Evolutionary conservation across 35 echinoderm and acorn worm genomes (phyloP).

Genomic region (Acanthaster planci): DNA sequence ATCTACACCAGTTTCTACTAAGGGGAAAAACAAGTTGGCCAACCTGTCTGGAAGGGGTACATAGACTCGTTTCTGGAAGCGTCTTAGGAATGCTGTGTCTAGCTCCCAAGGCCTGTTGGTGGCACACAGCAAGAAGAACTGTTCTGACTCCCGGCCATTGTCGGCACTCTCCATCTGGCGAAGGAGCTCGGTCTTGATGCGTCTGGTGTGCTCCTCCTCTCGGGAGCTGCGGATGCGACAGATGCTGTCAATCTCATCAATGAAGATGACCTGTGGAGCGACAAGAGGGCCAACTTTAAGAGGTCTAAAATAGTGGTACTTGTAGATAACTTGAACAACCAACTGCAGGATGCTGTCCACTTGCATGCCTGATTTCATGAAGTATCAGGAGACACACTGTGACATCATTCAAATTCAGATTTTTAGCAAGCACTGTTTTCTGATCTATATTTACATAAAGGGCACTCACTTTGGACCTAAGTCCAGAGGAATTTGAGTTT

Average conservation of each 20-base stretch:
- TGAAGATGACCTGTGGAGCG: slow-evolving; percentile 80
- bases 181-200: slow-evolving; percentile 92
- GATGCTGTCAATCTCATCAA: slow-evolving; percentile 96
- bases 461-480: too few relatives aligned
- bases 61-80: slow-evolving; percentile 96
- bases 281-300: too few relatives aligned
- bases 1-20: too few relatives aligned
- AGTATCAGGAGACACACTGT: too few relatives aligned
- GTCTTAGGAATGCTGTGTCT: slow-evolving; percentile 84
- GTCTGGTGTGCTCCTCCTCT: slow-evolving; percentile 94
- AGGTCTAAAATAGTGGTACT: too few relatives aligned
- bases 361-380: too few relatives aligned
- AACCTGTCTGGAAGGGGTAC: slow-evolving; percentile 88
- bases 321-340: too few relatives aligned
- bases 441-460: too few relatives aligned
- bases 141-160: slow-evolving; percentile 28
- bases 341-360: too few relatives aligned
- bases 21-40: not conserved
- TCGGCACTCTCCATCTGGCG: slow-evolving; percentile 93
- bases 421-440: too few relatives aligned
- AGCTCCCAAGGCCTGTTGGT: slow-evolving; percentile 92
- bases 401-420: too few relatives aligned
- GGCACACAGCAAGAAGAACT: slow-evolving; percentile 86
- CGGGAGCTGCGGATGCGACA: slow-evolving; percentile 78
- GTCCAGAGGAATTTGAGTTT: too few relatives aligned